Evolutionary conservation across 2,113 vertebrate genomes (phyloP).

Genomic region (Chloroceryle aenea): DNA sequence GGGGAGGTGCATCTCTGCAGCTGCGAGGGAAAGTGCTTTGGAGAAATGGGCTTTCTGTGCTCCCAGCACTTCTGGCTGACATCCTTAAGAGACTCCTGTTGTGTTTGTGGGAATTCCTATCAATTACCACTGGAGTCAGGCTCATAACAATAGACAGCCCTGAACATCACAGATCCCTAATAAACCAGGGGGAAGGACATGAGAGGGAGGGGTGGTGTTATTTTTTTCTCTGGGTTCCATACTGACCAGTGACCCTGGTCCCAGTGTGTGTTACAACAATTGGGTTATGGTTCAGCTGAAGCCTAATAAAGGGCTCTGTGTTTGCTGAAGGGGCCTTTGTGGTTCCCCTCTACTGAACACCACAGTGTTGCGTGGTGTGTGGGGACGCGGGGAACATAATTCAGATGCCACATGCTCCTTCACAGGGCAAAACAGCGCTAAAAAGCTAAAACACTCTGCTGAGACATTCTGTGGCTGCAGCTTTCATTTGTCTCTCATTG

Average conservation of each 20-base stretch:
- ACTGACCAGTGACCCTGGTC: neutral
- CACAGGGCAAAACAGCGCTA: neutral
- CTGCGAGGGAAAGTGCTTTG: neutral
- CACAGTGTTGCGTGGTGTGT: accelerated
- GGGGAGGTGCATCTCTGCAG: neutral
- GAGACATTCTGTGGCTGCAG: neutral
- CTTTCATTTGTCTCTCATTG: neutral
- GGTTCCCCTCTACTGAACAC: neutral
- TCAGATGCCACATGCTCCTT: accelerated
- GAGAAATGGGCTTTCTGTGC: neutral
- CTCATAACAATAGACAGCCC: neutral
- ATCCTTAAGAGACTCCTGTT: neutral
- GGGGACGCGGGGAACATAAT: neutral
- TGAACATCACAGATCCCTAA: neutral
- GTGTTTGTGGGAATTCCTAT: neutral
- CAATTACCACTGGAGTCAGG: neutral
- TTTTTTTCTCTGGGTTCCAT: neutral
- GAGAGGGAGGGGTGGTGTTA: neutral
- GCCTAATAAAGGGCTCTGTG: neutral
- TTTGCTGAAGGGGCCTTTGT: neutral
- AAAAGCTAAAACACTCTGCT: neutral
- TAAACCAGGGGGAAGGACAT: neutral
- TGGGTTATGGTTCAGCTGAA: neutral
- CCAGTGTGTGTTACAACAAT: accelerated
- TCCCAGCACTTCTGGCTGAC: neutral